Evolutionary conservation across 2,797 vertebrate genomes (phyloP).

Genomic region (Remorina albescens): DNA sequence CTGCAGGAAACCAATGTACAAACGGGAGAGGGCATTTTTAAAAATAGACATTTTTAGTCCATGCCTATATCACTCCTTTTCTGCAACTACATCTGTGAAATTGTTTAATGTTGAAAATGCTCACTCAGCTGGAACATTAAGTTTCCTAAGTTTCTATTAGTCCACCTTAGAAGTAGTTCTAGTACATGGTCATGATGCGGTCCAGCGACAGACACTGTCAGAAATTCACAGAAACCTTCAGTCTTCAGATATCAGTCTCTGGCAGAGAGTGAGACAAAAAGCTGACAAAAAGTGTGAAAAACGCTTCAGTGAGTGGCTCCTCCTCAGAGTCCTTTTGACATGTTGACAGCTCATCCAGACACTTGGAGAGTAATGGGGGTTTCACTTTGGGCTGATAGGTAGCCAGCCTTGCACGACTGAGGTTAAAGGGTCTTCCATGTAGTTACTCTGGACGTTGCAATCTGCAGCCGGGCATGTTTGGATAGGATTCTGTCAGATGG

Average conservation of each 20-base stretch:
- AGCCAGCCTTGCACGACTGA: conserved; percentile 43
- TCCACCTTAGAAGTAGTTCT: conserved; percentile 50
- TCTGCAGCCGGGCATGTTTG: not conserved
- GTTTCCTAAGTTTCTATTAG: conserved; percentile 73
- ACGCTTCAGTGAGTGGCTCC: conserved; percentile 56
- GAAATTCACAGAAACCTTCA: conserved; percentile 64
- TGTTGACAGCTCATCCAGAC: conserved; percentile 61
- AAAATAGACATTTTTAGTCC: not conserved
- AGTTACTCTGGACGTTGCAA: conserved; percentile 36
- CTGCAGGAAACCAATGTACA: conserved; percentile 19
- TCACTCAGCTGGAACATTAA: conserved; percentile 76
- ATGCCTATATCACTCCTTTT: not conserved
- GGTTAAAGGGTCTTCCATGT: conserved; percentile 49
- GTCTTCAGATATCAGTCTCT: conserved; percentile 66
- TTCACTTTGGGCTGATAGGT: conserved; percentile 66
- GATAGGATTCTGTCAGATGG: too few species aligned
- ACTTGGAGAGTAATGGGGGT: conserved; percentile 65
- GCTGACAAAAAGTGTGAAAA: conserved; percentile 71
- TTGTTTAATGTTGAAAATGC: conserved; percentile 53
- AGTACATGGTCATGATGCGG: conserved; percentile 49
- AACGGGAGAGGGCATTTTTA: not conserved
- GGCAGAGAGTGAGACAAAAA: conserved; percentile 63
- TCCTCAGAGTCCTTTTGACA: conserved; percentile 63
- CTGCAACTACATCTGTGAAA: conserved; percentile 13
- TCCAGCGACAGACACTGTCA: conserved; percentile 66